Evolutionary conservation across 1,140 invertebrate genomes (phyloP), one percentile per base, ranked within the genome.

Genomic region (Chionoecetes opilio): DNA sequence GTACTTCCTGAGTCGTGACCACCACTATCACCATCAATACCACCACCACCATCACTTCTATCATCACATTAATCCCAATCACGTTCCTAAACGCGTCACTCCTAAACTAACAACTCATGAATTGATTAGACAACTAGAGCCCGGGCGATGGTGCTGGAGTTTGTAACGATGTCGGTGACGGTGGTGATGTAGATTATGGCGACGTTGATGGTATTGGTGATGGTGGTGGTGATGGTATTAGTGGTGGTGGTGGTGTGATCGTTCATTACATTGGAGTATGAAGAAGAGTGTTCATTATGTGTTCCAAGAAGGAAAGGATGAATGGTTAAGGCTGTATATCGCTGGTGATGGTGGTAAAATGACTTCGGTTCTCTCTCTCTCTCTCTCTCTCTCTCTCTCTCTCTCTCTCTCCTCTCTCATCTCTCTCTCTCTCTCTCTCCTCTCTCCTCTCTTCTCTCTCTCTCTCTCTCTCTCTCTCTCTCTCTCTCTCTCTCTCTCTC

Each of bases 381-480:
- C n/a, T 5, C 21, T n/a, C 63, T n/a, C n/a, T 75, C 63, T n/a
- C 53, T 75, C 53, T 14, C 2, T 14, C 53, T 14, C 53, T 21
- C 53, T 14, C n/a, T 75, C 63, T 21, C 63, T 75, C 63, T 21
- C 63, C n/a, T n/a, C n/a, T n/a, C 6, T 8, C 6, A 0, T 75
- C 63, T 75, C 63, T 75, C 63, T 75, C 63, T 75, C 63, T 75
- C 53, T 75, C 53, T 75, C 53, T 75, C 53, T 75, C 53, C 41
- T 46, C 41, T 46, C 41, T 46, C 41, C 14, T 14, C 14, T 14
- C 14, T 14, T 75, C 53, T 75, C 53, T 75, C 53, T 75, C 53
- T 75, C 63, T 75, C 63, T 75, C 63, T 75, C 63, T 75, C 63
- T 75, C 63, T 75, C 63, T 75, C 63, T 75, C 63, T 75, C 63